Evolutionary conservation across 2,888 invertebrate genomes (phyloP), one percentile per base, ranked within the genome.

Genomic region (Homarus gammarus): DNA sequence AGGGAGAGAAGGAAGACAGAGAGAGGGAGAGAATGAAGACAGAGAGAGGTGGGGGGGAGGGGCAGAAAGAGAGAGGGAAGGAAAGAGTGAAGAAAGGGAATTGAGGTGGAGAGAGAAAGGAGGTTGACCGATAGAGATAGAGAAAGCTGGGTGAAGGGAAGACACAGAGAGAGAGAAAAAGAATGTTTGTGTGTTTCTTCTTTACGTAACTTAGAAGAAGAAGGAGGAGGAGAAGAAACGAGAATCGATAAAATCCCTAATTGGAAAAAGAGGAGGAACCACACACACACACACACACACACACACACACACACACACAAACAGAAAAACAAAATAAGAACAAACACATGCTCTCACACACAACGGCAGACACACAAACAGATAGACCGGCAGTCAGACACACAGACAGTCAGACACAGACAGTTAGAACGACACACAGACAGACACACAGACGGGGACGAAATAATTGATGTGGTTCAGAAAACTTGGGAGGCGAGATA

Each of bases 381-480:
- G 70, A 2, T 8, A 70, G 6, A 5, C 8, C 27, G 22, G 40
- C 38, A 15, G 6, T 18, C 27, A 64, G 38, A 27, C 40, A 75
- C 40, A 40, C 40, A 49, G 73, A 73, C 72, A 10, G 73, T 40
- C 73, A 73, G 44, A 73, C 73, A 40, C 44, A 27, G 73, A 38
- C 73, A 73, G n/a, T n/a, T n/a, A n/a, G n/a, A n/a, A n/a, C n/a
- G n/a, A n/a, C n/a, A n/a, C n/a, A n/a, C n/a, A n/a, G n/a, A n/a
- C n/a, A n/a, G n/a, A n/a, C n/a, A n/a, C n/a, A n/a, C n/a, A n/a
- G n/a, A n/a, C n/a, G n/a, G n/a, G 5, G 44, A 12, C 44, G 31
- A 44, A 77, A 77, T 77, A 77, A 77, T 77, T 77, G 75, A 77
- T 77, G 75, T 77, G 75, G 27, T 49, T 40, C 75, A n/a, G 75